Evolutionary conservation across 2,797 vertebrate species (phyloP).

Genomic region (Pangasius sanitwongsei): DNA sequence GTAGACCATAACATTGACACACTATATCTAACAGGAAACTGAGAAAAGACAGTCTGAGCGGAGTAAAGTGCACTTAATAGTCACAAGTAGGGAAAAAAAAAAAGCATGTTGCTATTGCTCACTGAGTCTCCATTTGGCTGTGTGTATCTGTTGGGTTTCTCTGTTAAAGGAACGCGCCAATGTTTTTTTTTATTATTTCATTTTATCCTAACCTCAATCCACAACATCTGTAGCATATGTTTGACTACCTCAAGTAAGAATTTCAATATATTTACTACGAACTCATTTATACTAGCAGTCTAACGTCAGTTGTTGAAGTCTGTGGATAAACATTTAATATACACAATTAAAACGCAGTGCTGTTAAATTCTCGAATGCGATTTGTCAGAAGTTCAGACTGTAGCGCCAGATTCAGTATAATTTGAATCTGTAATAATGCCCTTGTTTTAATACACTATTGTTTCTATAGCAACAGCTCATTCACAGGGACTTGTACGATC

Average conservation of each 20-base stretch:
- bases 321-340: background rate
- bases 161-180: background rate
- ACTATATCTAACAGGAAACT: background rate
- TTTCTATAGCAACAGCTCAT: background rate
- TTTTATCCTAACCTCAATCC: background rate
- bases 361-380: background rate
- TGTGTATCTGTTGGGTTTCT: too few species aligned
- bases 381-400: background rate
- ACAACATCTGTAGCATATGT: conserved; percentile 12
- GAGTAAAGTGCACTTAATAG: conserved; percentile 24
- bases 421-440: background rate
- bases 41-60: conserved; percentile 1
- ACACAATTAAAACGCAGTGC: background rate
- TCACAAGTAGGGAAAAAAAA: background rate
- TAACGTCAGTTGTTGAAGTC: background rate
- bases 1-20: conserved; percentile 10
- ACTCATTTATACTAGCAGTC: background rate
- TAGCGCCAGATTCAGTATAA: too few species aligned
- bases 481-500: background rate
- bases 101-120: background rate
- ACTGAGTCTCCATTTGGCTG: conserved; percentile 6
- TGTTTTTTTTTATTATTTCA: background rate
- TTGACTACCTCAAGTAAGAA: background rate
- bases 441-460: background rate
- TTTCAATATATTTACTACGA: background rate